These are phyloP conservation scores for Mesaphorura yosii DNA, from an alignment of 1,140 invertebrate genomes.

Conservation along the genomic window DNA sequence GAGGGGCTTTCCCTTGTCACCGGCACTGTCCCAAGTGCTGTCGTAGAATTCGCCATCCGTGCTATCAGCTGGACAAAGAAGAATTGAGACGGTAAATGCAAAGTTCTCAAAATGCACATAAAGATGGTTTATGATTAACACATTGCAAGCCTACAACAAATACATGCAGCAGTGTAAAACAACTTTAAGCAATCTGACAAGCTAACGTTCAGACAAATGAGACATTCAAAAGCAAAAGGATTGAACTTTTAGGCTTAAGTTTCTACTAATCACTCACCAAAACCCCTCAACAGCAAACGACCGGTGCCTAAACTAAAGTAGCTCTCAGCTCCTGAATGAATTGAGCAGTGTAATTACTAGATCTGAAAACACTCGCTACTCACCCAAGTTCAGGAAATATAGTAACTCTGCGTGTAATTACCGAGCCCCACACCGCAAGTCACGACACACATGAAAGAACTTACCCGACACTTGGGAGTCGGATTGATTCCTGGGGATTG, in stretches of 20 bases:
- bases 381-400: not conserved
- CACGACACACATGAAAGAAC: not conserved
- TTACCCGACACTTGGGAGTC: conserved; percentile 48
- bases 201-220: no score
- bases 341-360: not conserved
- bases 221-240: no score
- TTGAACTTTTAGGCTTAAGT: no score
- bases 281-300: no score
- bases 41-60: not conserved
- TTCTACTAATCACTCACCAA: no score
- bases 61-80: not conserved
- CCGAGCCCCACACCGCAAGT: not conserved
- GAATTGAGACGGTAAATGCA: no score
- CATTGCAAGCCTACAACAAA: no score
- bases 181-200: no score
- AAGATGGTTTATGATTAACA: no score
- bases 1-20: not conserved
- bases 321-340: not conserved
- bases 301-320: no score
- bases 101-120: no score
- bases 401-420: not conserved
- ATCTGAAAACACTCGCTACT: not conserved
- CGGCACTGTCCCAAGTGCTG: not conserved
- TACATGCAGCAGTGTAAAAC: no score
- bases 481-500: conserved; percentile 44